A percentile compares a stretch with the other conserved stretches of the same genome.
These are phyloP conservation scores for Ridgeia piscesae DNA, from an alignment of 1,140 invertebrate genomes.

Conservation along the genomic window DNA sequence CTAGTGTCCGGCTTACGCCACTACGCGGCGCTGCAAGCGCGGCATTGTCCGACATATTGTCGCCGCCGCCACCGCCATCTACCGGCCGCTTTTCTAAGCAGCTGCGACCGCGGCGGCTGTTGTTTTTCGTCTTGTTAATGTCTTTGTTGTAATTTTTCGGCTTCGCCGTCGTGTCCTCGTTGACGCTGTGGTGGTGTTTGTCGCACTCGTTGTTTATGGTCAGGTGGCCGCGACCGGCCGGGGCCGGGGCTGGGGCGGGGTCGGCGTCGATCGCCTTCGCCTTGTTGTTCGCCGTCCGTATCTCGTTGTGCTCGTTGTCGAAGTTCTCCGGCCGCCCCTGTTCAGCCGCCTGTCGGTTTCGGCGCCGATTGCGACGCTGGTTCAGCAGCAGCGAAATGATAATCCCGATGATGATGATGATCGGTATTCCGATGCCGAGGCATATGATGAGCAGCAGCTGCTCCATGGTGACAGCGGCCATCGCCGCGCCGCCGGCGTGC, in stretches of 20 bases:
- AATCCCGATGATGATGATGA: slow-evolving; percentile 45
- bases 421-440: slow-evolving; percentile 48
- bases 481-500: neutral
- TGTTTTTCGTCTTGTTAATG: slow-evolving; percentile 12
- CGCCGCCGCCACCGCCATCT: neutral
- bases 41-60: neutral
- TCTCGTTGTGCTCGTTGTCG: slow-evolving; percentile 45
- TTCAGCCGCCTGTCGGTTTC: neutral
- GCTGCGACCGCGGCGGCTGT: neutral
- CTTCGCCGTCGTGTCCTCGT: neutral
- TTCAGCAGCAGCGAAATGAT: slow-evolving; percentile 42
- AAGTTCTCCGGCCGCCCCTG: neutral
- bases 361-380: slow-evolving; percentile 25
- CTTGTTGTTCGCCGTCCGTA: slow-evolving; percentile 47
- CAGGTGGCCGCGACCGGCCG: slow-evolving; percentile 14
- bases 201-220: slow-evolving; percentile 3
- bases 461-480: slow-evolving; percentile 28
- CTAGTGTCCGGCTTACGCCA: neutral
- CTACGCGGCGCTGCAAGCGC: slow-evolving; percentile 1
- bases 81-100: neutral
- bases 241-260: slow-evolving; percentile 29
- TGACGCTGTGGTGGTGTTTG: slow-evolving; percentile 12
- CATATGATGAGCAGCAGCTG: slow-evolving; percentile 47
- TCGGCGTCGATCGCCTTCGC: slow-evolving; percentile 37
- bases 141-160: slow-evolving; percentile 2